Conservation (phyloP, 2,113 vertebrate species). For the Poecilia latipinna region DNA sequence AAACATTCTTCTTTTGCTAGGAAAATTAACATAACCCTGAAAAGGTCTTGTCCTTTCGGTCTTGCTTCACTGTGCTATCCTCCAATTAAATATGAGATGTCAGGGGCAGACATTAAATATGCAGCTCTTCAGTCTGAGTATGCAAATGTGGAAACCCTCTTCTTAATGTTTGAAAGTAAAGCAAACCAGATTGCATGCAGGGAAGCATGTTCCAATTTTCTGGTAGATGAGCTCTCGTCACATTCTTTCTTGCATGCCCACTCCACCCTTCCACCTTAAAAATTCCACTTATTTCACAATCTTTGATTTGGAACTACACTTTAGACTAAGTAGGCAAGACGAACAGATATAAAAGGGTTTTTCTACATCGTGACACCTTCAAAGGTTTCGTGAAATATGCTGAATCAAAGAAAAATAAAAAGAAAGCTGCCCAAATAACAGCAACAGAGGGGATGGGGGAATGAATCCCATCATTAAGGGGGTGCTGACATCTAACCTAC, state of each 20-base stretch:
- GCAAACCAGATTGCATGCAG: slow-evolving; percentile 27
- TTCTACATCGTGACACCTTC: slow-evolving; percentile 9
- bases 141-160: slow-evolving; percentile 47
- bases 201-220: slow-evolving; percentile 43
- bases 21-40: slow-evolving; percentile 45
- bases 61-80: slow-evolving; percentile 44
- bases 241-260: slow-evolving; percentile 13
- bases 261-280: slow-evolving; percentile 19
- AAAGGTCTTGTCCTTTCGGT: slow-evolving; percentile 64
- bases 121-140: slow-evolving; percentile 42
- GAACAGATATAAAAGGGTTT: slow-evolving; percentile 3
- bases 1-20: slow-evolving; percentile 8
- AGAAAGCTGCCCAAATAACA: slow-evolving; percentile 3
- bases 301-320: background rate
- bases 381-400: slow-evolving; percentile 3
- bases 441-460: background rate
- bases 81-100: slow-evolving; percentile 69
- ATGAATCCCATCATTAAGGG: slow-evolving; percentile 31
- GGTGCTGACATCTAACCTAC: slow-evolving; percentile 22
- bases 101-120: slow-evolving; percentile 63
- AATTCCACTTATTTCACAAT: slow-evolving; percentile 2
- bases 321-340: background rate
- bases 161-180: slow-evolving; percentile 55
- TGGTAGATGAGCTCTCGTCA: slow-evolving; percentile 22
- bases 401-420: slow-evolving; percentile 4